Conservation (phyloP, 2,113 vertebrate species). For the Hippocampus guttulatus region DNA sequence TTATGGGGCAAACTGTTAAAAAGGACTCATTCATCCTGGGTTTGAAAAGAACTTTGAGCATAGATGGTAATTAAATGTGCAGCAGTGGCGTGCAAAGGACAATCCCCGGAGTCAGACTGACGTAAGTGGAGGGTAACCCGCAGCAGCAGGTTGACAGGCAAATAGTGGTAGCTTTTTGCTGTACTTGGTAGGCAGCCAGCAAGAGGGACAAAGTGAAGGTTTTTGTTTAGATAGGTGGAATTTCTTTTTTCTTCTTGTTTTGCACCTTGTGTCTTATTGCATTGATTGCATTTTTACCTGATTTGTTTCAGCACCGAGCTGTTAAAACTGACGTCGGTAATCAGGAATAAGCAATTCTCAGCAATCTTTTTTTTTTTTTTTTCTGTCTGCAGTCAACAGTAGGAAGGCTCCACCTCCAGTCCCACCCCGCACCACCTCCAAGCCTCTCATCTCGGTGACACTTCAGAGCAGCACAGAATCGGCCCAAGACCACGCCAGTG, state of each 20-base stretch:
- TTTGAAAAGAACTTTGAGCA: conserved; percentile 7
- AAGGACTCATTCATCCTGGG: too few species aligned
- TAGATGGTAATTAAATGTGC: conserved; percentile 2
- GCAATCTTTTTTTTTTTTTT: not conserved
- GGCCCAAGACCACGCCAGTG: conserved; percentile 89
- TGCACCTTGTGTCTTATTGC: not conserved
- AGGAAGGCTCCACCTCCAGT: conserved; percentile 95
- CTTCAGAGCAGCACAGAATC: conserved; percentile 99
- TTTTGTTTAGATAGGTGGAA: conserved; percentile 22
- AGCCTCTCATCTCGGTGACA: conserved; percentile 97
- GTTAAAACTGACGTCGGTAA: not conserved
- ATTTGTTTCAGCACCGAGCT: not conserved
- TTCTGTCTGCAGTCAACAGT: conserved; percentile 76
- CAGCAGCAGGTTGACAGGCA: conserved; percentile 26
- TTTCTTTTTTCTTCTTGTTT: not conserved
- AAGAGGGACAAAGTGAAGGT: conserved; percentile 40
- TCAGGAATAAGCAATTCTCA: not conserved
- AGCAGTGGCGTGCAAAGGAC: conserved; percentile 37
- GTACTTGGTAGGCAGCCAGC: conserved; percentile 22
- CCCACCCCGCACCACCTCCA: conserved; percentile 92
- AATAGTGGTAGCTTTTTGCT: conserved; percentile 4
- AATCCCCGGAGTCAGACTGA: conserved; percentile 38
- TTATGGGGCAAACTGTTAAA: too few species aligned
- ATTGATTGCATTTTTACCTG: conserved; percentile 3
- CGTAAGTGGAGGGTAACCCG: conserved; percentile 35